Evolutionary conservation across 1,140 invertebrate genomes (phyloP).

Genomic region (Zaprionus capensis): DNA sequence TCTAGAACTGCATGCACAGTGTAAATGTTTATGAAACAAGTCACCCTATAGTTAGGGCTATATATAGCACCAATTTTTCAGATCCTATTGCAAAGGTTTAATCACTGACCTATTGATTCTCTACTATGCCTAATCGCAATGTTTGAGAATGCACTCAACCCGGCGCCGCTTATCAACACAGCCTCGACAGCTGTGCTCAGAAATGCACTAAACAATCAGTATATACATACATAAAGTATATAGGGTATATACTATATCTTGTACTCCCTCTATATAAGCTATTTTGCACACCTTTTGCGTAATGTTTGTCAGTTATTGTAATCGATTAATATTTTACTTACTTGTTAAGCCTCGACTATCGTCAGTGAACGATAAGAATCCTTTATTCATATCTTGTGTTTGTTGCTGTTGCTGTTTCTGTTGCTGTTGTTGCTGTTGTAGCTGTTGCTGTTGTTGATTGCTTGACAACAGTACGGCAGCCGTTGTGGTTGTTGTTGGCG

Average conservation of each 20-base stretch:
- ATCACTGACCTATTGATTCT: conserved; percentile 12
- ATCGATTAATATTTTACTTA: conserved; percentile 85
- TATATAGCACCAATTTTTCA: neutral
- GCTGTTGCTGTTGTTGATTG: conserved; percentile 63
- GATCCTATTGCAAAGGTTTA: neutral
- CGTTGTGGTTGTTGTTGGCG: conserved; percentile 72
- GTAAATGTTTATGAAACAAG: conserved; percentile 4
- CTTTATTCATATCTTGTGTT: conserved; percentile 96
- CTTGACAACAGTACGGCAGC: conserved; percentile 65
- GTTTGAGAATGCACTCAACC: conserved; percentile 1
- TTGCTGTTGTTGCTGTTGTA: conserved; percentile 57
- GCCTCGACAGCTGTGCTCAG: neutral
- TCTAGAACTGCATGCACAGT: conserved; percentile 4
- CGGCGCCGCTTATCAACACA: neutral
- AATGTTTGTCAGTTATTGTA: conserved; percentile 18
- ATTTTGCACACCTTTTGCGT: conserved; percentile 8
- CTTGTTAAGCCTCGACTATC: conserved; percentile 93
- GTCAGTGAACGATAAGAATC: conserved; percentile 94
- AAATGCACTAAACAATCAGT: neutral
- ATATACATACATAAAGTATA: neutral
- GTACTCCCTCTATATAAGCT: neutral
- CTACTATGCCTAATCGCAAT: neutral
- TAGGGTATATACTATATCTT: too few species aligned
- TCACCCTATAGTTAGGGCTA: neutral
- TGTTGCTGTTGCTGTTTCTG: conserved; percentile 85